Percentiles rank a stretch among this genome's conserved stretches.
phyloP scores from a whole-genome alignment of 2,797 vertebrate species.

The Pteronotus mesoamericanus region DNA sequence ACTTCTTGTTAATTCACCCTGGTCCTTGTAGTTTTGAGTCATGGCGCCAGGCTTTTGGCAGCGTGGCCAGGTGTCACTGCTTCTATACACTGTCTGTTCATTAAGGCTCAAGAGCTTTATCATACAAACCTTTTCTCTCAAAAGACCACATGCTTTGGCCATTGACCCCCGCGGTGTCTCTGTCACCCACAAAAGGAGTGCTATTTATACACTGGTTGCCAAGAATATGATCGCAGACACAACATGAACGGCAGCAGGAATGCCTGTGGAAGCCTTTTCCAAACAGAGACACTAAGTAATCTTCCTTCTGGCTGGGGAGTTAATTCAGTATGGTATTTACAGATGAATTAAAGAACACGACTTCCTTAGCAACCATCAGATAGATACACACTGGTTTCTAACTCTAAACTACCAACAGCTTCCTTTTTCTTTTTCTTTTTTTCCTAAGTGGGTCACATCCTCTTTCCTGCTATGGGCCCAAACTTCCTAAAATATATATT shows the following conservation, averaged over 20 bases:
- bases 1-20: background rate
- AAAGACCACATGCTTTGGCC: background rate
- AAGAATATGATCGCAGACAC: background rate
- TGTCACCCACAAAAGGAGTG: background rate
- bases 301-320: background rate
- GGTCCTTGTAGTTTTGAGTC: background rate
- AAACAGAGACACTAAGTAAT: background rate
- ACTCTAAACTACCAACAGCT: background rate
- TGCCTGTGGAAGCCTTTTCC: background rate
- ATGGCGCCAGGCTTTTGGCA: background rate
- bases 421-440: background rate
- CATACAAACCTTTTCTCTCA: background rate
- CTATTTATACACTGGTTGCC: background rate
- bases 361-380: conserved; percentile 70
- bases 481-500: background rate
- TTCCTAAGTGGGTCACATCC: conserved; percentile 5
- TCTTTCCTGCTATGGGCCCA: background rate
- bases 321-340: background rate
- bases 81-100: background rate
- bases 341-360: conserved; percentile 19
- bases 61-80: background rate
- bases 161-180: background rate
- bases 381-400: conserved; percentile 52
- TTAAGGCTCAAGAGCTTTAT: background rate
- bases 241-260: background rate